Percentiles rank a stretch among this genome's conserved stretches.
phyloP scores from a whole-genome alignment of 2,113 vertebrate genomes.

The Boulengerochromis microlepis region DNA sequence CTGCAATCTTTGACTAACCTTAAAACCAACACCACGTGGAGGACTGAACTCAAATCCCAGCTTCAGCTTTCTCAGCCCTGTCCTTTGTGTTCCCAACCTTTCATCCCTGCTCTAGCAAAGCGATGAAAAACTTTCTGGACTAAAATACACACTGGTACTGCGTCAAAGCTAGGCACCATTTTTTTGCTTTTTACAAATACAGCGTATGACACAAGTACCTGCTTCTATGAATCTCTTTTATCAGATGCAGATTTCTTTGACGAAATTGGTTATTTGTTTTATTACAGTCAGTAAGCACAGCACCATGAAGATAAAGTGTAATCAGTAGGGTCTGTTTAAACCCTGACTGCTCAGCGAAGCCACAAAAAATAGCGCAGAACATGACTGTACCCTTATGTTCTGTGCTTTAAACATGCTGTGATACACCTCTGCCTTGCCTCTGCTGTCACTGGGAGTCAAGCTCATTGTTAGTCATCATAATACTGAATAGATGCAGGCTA shows the following conservation, averaged over 20 bases:
- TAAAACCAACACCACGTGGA: neutral
- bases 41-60: neutral
- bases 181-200: neutral
- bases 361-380: neutral
- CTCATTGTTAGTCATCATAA: slow-evolving; percentile 27
- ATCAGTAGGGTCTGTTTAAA: neutral
- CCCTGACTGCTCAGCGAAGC: neutral
- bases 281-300: neutral
- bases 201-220: neutral
- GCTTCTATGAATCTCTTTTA: neutral
- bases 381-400: neutral
- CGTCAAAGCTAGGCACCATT: neutral
- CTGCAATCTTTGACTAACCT: neutral
- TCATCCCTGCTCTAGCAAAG: neutral
- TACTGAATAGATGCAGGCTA: neutral
- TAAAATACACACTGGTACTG: neutral
- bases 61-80: neutral
- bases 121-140: neutral
- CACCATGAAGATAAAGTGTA: neutral
- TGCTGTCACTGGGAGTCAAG: neutral
- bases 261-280: neutral
- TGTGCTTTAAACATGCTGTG: neutral
- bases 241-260: neutral
- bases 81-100: neutral
- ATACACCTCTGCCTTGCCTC: neutral